A percentile compares a stretch with the other conserved stretches of the same genome.
Evolutionary conservation across 2,888 invertebrate species (phyloP).

Genomic region (Lepetodrilus schrolli): DNA sequence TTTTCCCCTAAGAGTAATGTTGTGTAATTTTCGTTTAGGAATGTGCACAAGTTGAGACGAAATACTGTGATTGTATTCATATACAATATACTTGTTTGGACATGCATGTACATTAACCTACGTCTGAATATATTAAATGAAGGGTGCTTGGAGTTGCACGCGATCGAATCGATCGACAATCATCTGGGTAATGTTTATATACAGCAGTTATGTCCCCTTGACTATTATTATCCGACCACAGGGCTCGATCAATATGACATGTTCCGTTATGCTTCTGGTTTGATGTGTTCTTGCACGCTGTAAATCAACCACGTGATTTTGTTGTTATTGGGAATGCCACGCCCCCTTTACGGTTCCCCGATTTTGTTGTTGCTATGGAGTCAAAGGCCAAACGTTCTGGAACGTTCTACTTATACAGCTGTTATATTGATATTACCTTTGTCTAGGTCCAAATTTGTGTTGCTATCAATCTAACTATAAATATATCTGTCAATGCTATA

Average conservation of each 20-base stretch:
- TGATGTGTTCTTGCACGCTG: conserved; percentile 7
- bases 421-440: too few relatives aligned
- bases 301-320: neutral
- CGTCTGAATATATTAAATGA: conserved; percentile 22
- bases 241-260: neutral
- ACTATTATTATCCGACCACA: neutral
- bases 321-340: neutral
- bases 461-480: too few relatives aligned
- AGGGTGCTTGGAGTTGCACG: conserved; percentile 8
- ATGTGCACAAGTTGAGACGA: conserved; percentile 2
- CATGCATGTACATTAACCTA: neutral
- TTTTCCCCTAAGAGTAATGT: too few relatives aligned
- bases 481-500: too few relatives aligned
- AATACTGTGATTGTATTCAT: neutral
- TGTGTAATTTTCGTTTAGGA: neutral
- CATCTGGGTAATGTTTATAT: neutral
- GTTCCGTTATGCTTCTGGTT: neutral
- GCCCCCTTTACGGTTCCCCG: neutral
- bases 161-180: conserved; percentile 20
- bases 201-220: conserved; percentile 21
- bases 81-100: neutral
- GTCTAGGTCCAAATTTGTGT: too few relatives aligned
- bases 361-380: neutral
- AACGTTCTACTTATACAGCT: too few relatives aligned
- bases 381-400: too few relatives aligned